A percentile compares a stretch with the other conserved stretches of the same genome.
These are phyloP conservation scores for Leuciscus idus DNA, from an alignment of 2,113 vertebrate species.

Conservation along the genomic window DNA sequence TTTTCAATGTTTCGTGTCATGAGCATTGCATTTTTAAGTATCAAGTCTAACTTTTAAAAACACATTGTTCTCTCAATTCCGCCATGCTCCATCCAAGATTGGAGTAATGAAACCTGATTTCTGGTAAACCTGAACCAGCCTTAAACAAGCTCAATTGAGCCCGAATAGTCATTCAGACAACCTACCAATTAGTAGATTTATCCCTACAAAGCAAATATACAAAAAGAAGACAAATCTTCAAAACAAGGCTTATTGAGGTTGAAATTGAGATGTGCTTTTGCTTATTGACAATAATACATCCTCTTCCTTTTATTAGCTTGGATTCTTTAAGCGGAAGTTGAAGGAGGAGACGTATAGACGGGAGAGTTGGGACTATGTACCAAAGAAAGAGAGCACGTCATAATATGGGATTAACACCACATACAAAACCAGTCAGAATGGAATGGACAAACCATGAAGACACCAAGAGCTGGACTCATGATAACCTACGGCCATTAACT, in stretches of 20 bases:
- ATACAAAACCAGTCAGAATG: background rate
- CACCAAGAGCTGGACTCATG: background rate
- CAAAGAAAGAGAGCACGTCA: constrained; percentile 71
- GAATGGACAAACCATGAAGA: background rate
- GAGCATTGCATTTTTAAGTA: background rate
- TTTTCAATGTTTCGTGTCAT: background rate
- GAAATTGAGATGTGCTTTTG: background rate
- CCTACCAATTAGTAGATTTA: background rate
- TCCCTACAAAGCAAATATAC: background rate
- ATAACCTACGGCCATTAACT: background rate
- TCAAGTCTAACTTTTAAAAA: background rate
- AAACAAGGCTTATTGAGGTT: background rate
- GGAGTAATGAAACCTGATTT: background rate
- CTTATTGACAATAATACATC: background rate
- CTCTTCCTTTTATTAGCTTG: constrained; percentile 74
- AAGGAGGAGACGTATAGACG: constrained; percentile 77
- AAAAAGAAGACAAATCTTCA: background rate
- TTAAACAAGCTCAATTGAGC: background rate
- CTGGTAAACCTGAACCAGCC: background rate
- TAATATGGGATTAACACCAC: constrained; percentile 53
- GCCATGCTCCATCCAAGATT: background rate
- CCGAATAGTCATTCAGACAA: background rate
- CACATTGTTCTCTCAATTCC: background rate
- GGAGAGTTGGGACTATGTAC: constrained; percentile 89
- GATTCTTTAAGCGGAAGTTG: constrained; percentile 92